Base-by-base conservation (phyloP, 2,113 vertebrate species). In the Silurus glanis region DNA sequence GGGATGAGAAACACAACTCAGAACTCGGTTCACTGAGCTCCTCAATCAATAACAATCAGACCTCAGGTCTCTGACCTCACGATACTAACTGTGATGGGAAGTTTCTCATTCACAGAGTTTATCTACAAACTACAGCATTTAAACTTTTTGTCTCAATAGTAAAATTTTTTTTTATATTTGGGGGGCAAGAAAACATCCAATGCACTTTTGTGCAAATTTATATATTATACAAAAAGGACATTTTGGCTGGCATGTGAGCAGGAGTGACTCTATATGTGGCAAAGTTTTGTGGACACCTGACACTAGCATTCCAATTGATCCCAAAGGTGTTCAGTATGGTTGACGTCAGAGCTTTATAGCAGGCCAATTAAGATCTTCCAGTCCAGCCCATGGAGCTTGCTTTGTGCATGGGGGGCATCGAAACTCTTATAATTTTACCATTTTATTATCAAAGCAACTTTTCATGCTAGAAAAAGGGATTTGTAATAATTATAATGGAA, bases 21-120 rank as follows among this genome's bases (percentile, higher is more conserved):
- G n/a, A 4, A 12, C 80, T 45, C 13, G 1, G 82, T 25, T 72
- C 64, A 17, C 16, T 75, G 55, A 23, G 21, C 82, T 61, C 37
- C 75, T 62, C n/a, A 55, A 2, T 87, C 82, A 61, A 83, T 87
- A 79, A 16, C 51, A 61, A 84, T 78, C 37, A 79, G 75, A 87
- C 61, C 21, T 25, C 62, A 80, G 86, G 86, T 83, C 37, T 69
- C 37, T 83, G 82, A 78, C 82, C 55, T 58, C 17, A n/a, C 12
- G 16, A 28, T 0, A 19, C 45, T 62, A 45, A 62, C 75, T 4
- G 55, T 84, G 53, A 56, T 47, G 56, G 67, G 8, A 82, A 74
- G 23, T 6, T 28, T 37, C n/a, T 37, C 23, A 71, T 82, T 25
- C 23, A 25, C 19, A 71, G 64, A 59, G 6, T 87, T 67, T 59